Conservation (phyloP, 1,140 invertebrate species). For the Ephestia elutella region DNA sequence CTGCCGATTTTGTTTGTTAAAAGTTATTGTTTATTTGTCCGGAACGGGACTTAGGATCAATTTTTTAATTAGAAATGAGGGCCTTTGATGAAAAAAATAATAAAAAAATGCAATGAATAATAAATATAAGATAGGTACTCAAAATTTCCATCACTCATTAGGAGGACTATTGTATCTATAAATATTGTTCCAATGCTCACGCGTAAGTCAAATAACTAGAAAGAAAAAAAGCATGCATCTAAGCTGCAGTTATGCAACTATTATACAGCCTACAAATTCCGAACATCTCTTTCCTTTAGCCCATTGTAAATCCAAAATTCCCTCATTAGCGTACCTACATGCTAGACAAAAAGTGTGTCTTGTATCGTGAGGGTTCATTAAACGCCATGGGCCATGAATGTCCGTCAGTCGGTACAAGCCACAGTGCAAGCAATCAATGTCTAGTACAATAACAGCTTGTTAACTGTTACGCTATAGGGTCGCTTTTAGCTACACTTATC, state of each 20-base stretch:
- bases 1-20: slow-evolving; percentile 11
- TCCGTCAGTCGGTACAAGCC: slow-evolving; percentile 33
- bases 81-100: no score
- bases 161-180: no score
- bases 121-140: no score
- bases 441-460: slow-evolving; percentile 43
- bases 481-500: slow-evolving; percentile 43
- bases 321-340: slow-evolving; percentile 14
- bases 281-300: background rate
- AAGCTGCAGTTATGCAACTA: background rate
- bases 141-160: no score
- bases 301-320: background rate
- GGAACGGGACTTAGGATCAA: no score
- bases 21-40: no score
- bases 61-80: no score
- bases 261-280: background rate
- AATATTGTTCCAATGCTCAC: no score
- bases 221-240: no score
- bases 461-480: slow-evolving; percentile 46
- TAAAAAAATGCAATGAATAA: no score
- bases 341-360: slow-evolving; percentile 26
- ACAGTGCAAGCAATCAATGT: slow-evolving; percentile 32
- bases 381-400: slow-evolving; percentile 27
- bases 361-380: slow-evolving; percentile 45
- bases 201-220: no score